phyloP scores from a whole-genome alignment of 1,140 invertebrate species.

The Cydia splendana region DNA sequence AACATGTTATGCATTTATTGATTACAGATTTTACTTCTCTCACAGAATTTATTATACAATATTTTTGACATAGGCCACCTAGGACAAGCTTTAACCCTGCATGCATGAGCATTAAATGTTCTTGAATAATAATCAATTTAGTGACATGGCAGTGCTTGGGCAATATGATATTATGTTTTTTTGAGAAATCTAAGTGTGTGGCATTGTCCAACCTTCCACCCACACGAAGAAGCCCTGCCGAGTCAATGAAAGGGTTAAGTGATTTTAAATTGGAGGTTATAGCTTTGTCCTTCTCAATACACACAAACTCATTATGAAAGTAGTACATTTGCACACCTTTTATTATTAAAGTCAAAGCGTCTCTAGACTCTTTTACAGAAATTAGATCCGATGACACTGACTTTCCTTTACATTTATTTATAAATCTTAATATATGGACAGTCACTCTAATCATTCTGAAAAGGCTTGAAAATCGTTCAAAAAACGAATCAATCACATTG shows the following conservation, averaged over 20 bases:
- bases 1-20: too few relatives aligned
- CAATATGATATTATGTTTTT: conserved; percentile 48
- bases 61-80: conserved; percentile 35
- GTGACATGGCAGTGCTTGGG: conserved; percentile 5
- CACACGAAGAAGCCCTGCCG: conserved; percentile 41
- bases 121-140: conserved; percentile 41
- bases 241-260: conserved; percentile 33
- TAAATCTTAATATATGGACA: too few relatives aligned
- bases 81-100: conserved; percentile 42
- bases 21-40: too few relatives aligned
- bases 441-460: too few relatives aligned
- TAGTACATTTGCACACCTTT: conserved; percentile 16
- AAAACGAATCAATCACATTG: too few relatives aligned
- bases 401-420: too few relatives aligned
- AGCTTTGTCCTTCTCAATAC: not conserved
- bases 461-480: too few relatives aligned
- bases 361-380: not conserved
- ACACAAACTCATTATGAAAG: conserved; percentile 32
- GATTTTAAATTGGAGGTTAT: conserved; percentile 25
- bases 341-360: conserved; percentile 2
- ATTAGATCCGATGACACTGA: not conserved
- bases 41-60: conserved; percentile 36
- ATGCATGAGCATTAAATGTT: conserved; percentile 46
- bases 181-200: conserved; percentile 34
- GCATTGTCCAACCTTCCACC: conserved; percentile 44